phyloP scores from a whole-genome alignment of 2,888 invertebrate genomes.

The Cyrtodaria siliqua region DNA sequence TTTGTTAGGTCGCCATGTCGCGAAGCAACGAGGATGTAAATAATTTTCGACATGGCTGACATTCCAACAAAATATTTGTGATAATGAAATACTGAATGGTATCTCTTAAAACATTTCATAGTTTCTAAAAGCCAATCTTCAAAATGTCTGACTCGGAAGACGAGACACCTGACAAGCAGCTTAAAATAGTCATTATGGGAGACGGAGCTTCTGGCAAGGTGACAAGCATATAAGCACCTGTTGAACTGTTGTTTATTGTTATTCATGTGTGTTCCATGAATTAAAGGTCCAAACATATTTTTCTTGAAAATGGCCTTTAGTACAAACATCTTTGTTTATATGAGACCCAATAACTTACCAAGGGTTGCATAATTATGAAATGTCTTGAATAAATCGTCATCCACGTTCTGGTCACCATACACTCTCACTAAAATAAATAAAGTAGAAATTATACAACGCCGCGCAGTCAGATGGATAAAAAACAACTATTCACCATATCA shows the following conservation, averaged over 20 bases:
- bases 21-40: constrained; percentile 63
- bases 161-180: constrained; percentile 86
- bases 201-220: constrained; percentile 94
- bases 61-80: neutral
- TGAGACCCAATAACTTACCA: too few species aligned
- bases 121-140: neutral
- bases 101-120: neutral
- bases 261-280: too few species aligned
- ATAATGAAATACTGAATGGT: neutral
- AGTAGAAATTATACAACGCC: too few species aligned
- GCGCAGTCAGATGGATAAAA: too few species aligned
- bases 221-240: constrained; percentile 80
- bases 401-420: too few species aligned
- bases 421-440: too few species aligned
- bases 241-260: neutral
- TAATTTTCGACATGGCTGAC: constrained; percentile 56
- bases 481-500: too few species aligned
- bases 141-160: constrained; percentile 85
- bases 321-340: too few species aligned
- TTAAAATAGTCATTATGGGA: constrained; percentile 93
- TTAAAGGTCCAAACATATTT: too few species aligned
- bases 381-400: too few species aligned
- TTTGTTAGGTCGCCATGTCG: constrained; percentile 39
- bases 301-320: too few species aligned
- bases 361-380: too few species aligned